A percentile compares a stretch with the other conserved stretches of the same genome.
These are phyloP conservation scores for Salvelinus alpinus DNA, from an alignment of 2,113 vertebrate species.

Conservation along the genomic window DNA sequence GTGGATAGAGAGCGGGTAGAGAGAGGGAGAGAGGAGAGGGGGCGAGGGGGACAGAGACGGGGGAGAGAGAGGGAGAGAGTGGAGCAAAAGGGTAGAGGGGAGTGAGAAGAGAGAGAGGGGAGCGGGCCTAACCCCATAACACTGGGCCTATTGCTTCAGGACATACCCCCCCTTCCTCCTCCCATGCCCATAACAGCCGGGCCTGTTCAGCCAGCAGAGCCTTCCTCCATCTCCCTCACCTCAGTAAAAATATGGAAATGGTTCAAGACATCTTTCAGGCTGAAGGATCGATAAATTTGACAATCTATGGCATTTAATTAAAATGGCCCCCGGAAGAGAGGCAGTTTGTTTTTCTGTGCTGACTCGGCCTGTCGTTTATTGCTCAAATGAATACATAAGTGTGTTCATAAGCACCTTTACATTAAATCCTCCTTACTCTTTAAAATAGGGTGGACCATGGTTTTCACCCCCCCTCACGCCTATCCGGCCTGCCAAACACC, in stretches of 20 bases:
- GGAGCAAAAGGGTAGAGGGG: conserved; percentile 46
- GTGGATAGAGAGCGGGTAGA: conserved; percentile 52
- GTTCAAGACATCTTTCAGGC: conserved; percentile 85
- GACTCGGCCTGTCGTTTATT: conserved; percentile 75
- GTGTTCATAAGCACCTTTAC: conserved; percentile 67
- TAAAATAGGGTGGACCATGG: conserved; percentile 39
- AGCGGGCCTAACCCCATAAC: conserved; percentile 1
- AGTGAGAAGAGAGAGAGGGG: conserved; percentile 35
- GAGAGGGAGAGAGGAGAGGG: conserved; percentile 57
- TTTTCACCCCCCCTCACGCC: conserved; percentile 21
- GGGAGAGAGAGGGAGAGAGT: conserved; percentile 63
- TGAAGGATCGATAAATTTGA: conserved; percentile 95
- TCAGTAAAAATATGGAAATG: conserved; percentile 93
- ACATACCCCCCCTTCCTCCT: conserved; percentile 57
- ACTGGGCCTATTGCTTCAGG: conserved; percentile 77
- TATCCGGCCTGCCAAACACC: conserved; percentile 39
- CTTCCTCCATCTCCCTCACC: conserved; percentile 67
- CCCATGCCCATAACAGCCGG: conserved; percentile 67
- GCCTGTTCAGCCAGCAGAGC: conserved; percentile 77
- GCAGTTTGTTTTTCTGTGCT: conserved; percentile 91
- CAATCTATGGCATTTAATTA: conserved; percentile 99
- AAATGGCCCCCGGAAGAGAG: conserved; percentile 77
- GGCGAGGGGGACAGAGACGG: conserved; percentile 43
- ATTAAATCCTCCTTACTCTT: conserved; percentile 67
- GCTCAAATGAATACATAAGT: conserved; percentile 76